Evolutionary conservation across 2,797 vertebrate genomes (phyloP), one percentile per base, ranked within the genome.

Genomic region (Trematomus bernacchii): DNA sequence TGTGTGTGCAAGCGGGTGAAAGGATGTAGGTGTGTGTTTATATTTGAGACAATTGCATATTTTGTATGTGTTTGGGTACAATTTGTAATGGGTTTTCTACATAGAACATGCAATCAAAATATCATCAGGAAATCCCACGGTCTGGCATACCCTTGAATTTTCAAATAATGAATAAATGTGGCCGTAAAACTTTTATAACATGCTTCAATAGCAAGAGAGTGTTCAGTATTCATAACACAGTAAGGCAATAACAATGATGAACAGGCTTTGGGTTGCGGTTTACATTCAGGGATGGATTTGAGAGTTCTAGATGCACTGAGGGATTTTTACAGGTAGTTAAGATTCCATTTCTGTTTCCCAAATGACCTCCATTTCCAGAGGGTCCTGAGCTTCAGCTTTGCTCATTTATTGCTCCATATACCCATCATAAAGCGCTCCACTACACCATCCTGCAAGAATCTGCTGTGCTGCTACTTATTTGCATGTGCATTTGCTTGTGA

Each of bases 301-400:
- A 84, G 77, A 70, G 83, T 77, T 87, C 86, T 72, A 77, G 76
- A 89, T 87, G 80, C 71, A 62, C 59, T 21, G 33, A 64, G 43
- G 61, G 78, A 76, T 87, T 88, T 87, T 88, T 85, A 84, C 82
- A 86, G 83, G 75, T 92, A 87, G 86, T 91, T 92, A 87, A 87
- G 77, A 92, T 92, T 92, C 86, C 78, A 83, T 89, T 89, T 89
- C 83, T 87, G 87, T 92, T 88, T 89, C 81, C 73, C 67, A 71
- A 59, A 77, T 87, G 85, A 92, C 91, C 91, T 91, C 83, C 71
- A 87, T 89, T 86, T 90, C 76, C 83, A 77, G 60, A 79, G 72
- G 87, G 89, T 86, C 85, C 76, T 63, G 84, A 86, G 79, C 78
- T 89, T 82, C 77, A 82, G 74, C 80, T 85, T 57, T 46, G 16